These are phyloP conservation scores for Oncorhynchus clarkii DNA, from an alignment of 2,113 vertebrate genomes.

Conservation along the genomic window DNA sequence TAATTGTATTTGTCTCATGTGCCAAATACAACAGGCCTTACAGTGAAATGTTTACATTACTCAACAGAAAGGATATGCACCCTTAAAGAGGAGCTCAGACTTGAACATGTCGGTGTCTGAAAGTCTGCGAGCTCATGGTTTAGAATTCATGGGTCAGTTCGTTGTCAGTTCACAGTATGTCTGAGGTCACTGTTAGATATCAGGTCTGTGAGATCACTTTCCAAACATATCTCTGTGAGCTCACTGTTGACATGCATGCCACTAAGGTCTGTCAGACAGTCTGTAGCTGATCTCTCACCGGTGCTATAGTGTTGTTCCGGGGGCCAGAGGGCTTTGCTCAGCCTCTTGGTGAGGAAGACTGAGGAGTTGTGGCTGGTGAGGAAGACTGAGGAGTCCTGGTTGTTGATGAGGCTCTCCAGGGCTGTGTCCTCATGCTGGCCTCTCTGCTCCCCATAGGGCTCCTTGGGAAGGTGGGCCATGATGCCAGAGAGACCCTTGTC, in stretches of 20 bases:
- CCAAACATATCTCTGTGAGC: background rate
- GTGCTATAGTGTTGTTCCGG: conserved; percentile 59
- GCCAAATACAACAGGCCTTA: no score
- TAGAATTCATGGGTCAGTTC: no score
- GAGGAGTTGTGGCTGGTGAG: conserved; percentile 67
- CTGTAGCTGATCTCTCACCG: conserved; percentile 66
- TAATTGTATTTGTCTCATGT: no score
- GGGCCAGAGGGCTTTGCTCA: conserved; percentile 62
- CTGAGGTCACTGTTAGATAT: background rate
- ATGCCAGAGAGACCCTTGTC: conserved; percentile 76
- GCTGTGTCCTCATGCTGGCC: conserved; percentile 60
- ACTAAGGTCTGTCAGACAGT: no score
- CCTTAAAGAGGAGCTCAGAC: background rate
- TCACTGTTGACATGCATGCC: background rate
- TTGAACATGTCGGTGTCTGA: no score
- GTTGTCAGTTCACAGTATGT: background rate
- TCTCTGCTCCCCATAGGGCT: conserved; percentile 36
- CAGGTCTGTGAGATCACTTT: background rate
- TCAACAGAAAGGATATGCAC: background rate
- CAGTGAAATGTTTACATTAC: background rate
- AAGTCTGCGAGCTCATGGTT: no score
- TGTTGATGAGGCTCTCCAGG: conserved; percentile 72
- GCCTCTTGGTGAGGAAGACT: conserved; percentile 48
- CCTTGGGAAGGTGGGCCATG: conserved; percentile 72
- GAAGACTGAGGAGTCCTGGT: conserved; percentile 73